Evolutionary conservation across 2,888 invertebrate species (phyloP), one percentile per base, ranked within the genome.

Genomic region (Monoplex corrugatus): DNA sequence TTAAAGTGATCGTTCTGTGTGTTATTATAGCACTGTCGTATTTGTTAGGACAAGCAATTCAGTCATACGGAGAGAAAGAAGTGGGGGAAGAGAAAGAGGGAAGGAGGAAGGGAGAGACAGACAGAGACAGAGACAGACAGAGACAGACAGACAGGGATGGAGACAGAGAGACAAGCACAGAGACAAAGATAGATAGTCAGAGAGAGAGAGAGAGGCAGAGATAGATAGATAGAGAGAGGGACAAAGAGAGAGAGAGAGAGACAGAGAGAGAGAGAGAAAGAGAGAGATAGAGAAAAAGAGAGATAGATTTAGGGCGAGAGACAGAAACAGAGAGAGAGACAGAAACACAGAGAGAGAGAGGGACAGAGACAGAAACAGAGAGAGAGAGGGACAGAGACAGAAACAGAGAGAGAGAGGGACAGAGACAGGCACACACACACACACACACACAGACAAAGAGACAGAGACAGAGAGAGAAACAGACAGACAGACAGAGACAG

Each of bases 141-240:
- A 72, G 72, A 72, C n/a, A 72, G 72, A 72, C n/a, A 72, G 72
- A 72, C n/a, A 72, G 72, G 8, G 28, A 72, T 28, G n/a, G 19
- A 72, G 72, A n/a, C n/a, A 72, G 68, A 28, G 28, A 72, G 72
- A n/a, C n/a, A 50, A 19, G 19, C 10, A 72, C 2, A n/a, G 28
- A 72, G 68, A 50, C 10, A 50, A 19, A 50, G 50, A 50, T 10
- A 72, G 72, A n/a, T 10, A 72, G n/a, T 2, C n/a, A 72, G n/a
- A 72, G 1, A 16, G 72, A 5, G 38, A 78, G 38, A 78, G 38
- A 78, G 38, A 57, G 72, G 16, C 57, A 57, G 2, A 72, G 72
- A 72, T 10, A 72, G n/a, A 72, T 10, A 72, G 72, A 72, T 2
- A 50, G 50, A 50, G 50, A 50, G 50, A 50, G 50, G 19, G 50